Evolutionary conservation across 1,140 invertebrate species (phyloP), one percentile per base, ranked within the genome.

Genomic region (Arctopsyche grandis): DNA sequence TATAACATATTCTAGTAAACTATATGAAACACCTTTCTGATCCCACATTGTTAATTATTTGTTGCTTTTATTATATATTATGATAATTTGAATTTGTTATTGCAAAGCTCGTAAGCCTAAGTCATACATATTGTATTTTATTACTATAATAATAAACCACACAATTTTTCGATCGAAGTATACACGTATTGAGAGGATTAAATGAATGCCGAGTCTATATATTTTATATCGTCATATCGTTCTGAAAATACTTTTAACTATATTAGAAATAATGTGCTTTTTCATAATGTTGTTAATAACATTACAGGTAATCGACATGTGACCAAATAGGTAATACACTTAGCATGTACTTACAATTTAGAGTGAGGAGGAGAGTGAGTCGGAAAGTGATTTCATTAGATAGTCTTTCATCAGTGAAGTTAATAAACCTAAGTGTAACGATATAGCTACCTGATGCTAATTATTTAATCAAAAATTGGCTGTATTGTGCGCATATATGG

Each of bases 371-470:
- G 21, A 66, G 5, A 4, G 19, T 22, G 24, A 22, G 19, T 12
- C 43, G 7, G 44, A 19, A 71, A 26, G 16, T 46, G 24, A 66
- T 66, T 66, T 66, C 63, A 66, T 66, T 66, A 22, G 14, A 60
- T 63, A 63, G 58, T 22, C 5, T 22, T 63, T 63, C 12, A 46
- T 46, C 58, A 58, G 58, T 16, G 19, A 66, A 66, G 63, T 66
- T 44, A 19, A 71, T 7, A 71, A 1, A 46, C 46, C 1, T 73
- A 73, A 16, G 9, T 74, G 16, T 74, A 56, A 52, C 10, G 5
- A 56, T 74, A 58, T 5, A 29, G 71, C 71, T 74, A 74, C 71
- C 71, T 74, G 71, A 74, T 74, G 71, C 71, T 74, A 38, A 73
- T 74, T 58, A 58, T 56, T 52, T 74, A 74, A 74, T 58, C 71